phyloP scores from a whole-genome alignment of 2,888 invertebrate genomes.

The Dryocosmus kuriphilus region DNA sequence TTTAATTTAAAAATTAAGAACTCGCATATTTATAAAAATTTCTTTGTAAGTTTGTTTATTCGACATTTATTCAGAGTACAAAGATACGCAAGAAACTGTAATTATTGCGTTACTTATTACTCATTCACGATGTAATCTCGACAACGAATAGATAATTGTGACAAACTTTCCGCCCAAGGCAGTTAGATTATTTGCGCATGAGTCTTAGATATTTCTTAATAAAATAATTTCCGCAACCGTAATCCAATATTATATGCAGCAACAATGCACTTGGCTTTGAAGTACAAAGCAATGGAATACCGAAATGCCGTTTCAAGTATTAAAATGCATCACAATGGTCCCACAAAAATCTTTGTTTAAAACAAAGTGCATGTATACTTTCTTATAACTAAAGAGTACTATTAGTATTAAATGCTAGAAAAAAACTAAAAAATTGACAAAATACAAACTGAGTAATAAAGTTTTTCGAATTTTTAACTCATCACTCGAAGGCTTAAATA shows the following conservation, averaged over 20 bases:
- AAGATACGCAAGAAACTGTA: constrained; percentile 36
- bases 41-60: constrained; percentile 25
- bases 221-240: constrained; percentile 9
- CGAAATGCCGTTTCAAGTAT: not conserved
- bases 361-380: not conserved
- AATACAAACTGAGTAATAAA: not conserved
- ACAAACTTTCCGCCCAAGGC: constrained; percentile 20
- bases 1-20: not conserved
- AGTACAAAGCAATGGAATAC: constrained; percentile 1
- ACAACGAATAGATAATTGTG: constrained; percentile 43
- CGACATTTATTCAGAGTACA: constrained; percentile 40
- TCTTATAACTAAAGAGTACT: constrained; percentile 6
- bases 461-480: not conserved
- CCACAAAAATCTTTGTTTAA: constrained; percentile 33
- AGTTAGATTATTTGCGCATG: not conserved
- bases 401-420: constrained; percentile 4
- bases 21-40: constrained; percentile 18
- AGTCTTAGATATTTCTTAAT: not conserved
- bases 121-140: constrained; percentile 46
- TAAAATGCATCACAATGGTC: constrained; percentile 53
- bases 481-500: not conserved
- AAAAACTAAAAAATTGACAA: not conserved
- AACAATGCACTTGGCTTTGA: not conserved
- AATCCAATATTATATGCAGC: constrained; percentile 13
- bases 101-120: constrained; percentile 50